Evolutionary conservation across 2,113 vertebrate genomes (phyloP), one percentile per base, ranked within the genome.

Genomic region (Labeo catla): DNA sequence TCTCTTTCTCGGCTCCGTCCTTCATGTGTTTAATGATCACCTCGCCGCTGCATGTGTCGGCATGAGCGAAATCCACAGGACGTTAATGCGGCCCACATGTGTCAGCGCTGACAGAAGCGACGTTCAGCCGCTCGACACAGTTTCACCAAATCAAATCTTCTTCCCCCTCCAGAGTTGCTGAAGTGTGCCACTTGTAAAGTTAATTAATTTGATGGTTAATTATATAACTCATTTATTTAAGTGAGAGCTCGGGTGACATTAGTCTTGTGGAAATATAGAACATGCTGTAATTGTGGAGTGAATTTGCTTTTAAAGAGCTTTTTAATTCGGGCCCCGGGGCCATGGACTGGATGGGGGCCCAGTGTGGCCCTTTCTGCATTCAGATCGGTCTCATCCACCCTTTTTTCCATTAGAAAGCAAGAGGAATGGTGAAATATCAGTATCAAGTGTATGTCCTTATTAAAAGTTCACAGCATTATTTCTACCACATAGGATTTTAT

Each of bases 131-230:
- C 50, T 59, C 68, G 8, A 45, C 77, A 36, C 76, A 59, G 36
- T 59, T 81, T 84, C 78, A 68, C 19, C 50, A 19, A 57, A 59
- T 43, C 66, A 73, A 54, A 57, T 61, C 36, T n/a, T 66, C 63
- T 28, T 86, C 57, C 72, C 85, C 79, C 85, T 89, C 49, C 72
- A 77, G 88, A 85, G 77, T 78, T 82, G 43, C 83, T 85, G 85
- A 90, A 88, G 87, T 90, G 68, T 90, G 89, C 87, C 89, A 86
- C 78, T 90, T 86, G 85, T 90, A 68, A 88, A 88, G 85, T 90
- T 90, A 90, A 90, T 90, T 90, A 88, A 90, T 90, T 90, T 83
- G 86, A 76, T 68, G 83, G 72, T 90, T 90, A 90, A 90, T 90
- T 90, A 88, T 90, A 86, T 90, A 85, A 88, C 63, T 88, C 87